Evolutionary conservation across 2,797 vertebrate species (phyloP).

Genomic region (Iguana delicatissima): DNA sequence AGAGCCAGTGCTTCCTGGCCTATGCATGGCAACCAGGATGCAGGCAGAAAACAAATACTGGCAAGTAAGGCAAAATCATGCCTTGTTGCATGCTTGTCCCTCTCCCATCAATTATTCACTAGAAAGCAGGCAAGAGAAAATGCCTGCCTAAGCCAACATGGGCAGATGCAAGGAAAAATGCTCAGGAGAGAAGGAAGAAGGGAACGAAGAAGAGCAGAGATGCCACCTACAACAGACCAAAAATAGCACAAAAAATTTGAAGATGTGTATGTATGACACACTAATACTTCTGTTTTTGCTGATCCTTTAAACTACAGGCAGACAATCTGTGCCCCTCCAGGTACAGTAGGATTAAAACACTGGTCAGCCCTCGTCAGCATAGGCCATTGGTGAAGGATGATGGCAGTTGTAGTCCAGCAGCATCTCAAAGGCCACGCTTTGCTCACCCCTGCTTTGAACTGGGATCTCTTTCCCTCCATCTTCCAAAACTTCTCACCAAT

Average conservation of each 20-base stretch:
- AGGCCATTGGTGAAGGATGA: neutral
- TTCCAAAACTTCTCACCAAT: neutral
- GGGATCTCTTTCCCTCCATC: neutral
- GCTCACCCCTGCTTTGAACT: neutral
- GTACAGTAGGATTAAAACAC: neutral
- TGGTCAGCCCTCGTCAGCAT: neutral
- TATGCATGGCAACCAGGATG: fast-evolving
- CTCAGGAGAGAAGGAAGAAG: neutral
- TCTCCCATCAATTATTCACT: conserved; percentile 9
- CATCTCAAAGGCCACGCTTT: neutral
- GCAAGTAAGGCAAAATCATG: neutral
- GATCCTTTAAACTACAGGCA: too few species aligned
- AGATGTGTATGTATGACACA: neutral
- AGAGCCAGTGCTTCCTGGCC: neutral
- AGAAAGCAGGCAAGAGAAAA: neutral
- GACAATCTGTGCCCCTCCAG: neutral
- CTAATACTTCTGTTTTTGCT: neutral
- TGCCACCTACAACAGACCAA: neutral
- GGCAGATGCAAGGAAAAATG: neutral
- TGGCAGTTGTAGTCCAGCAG: neutral
- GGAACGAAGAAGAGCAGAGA: neutral
- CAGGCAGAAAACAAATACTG: neutral
- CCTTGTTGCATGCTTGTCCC: neutral
- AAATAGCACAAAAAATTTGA: neutral
- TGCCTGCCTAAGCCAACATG: neutral